Conservation (phyloP, 2,797 vertebrate species). For the Neosilurus hyrtlii region DNA sequence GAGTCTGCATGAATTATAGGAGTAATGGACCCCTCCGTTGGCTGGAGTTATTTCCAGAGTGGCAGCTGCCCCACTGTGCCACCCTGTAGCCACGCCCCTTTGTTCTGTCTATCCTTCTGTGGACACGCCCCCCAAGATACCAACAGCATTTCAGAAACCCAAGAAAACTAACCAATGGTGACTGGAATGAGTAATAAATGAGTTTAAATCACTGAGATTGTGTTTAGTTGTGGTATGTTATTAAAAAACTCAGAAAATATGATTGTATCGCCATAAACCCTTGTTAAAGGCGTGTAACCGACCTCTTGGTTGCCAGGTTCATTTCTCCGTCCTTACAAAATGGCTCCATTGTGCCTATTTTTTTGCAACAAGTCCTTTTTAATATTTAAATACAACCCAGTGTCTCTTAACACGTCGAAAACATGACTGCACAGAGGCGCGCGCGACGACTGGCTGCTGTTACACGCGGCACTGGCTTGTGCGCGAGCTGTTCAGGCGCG, state of each 20-base stretch:
- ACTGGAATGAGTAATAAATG: too few relatives aligned
- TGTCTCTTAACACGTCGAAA: background rate
- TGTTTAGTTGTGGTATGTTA: background rate
- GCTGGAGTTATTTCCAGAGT: background rate
- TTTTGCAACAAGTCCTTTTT: background rate
- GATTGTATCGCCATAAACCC: background rate
- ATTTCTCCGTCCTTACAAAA: background rate
- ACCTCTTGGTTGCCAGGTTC: background rate
- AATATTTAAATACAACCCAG: background rate
- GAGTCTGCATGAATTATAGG: background rate
- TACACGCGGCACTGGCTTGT: background rate
- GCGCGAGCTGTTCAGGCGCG: slow-evolving; percentile 19
- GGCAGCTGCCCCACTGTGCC: background rate
- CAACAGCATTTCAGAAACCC: background rate
- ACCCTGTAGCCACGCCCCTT: background rate
- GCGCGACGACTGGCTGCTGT: background rate
- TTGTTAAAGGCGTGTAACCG: background rate
- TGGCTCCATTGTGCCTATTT: background rate
- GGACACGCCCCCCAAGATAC: background rate
- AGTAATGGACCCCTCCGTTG: background rate
- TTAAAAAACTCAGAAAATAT: background rate
- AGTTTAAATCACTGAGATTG: background rate
- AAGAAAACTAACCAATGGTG: too few relatives aligned
- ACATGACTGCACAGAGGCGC: slow-evolving; percentile 24
- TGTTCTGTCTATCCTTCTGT: background rate